A percentile compares a stretch with the other conserved stretches of the same genome.
phyloP scores from a whole-genome alignment of 1,140 invertebrate genomes.

The Ditylenchus dipsaci region DNA sequence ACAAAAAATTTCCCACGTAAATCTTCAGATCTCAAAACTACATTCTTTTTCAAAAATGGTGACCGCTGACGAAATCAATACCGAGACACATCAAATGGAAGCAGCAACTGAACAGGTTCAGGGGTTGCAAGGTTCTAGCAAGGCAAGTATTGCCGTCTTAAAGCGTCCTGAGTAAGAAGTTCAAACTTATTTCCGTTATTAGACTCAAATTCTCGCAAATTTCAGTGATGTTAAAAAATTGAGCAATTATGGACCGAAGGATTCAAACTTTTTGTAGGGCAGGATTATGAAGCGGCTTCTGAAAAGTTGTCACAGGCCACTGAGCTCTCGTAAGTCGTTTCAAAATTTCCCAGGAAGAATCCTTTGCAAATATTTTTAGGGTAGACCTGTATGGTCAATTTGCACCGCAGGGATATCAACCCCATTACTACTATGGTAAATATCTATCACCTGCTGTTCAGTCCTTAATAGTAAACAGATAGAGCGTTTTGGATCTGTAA shows the following conservation, averaged over 20 bases:
- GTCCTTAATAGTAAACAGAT: too few species aligned
- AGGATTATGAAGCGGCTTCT: constrained; percentile 15
- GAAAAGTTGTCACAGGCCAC: constrained; percentile 13
- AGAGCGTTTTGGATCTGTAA: too few species aligned
- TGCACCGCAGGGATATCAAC: constrained; percentile 16
- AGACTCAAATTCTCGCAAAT: background rate
- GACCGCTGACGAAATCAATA: too few species aligned
- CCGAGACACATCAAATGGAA: too few species aligned
- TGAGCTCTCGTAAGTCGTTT: constrained; percentile 16
- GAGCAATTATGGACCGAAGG: constrained; percentile 26
- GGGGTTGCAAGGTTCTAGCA: background rate
- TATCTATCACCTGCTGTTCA: too few species aligned
- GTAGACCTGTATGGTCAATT: constrained; percentile 19
- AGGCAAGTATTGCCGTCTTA: background rate
- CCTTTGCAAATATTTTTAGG: constrained; percentile 16
- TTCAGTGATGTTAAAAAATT: constrained; percentile 16
- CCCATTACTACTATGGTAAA: constrained; percentile 20
- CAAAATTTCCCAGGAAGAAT: background rate
- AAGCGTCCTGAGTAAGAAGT: background rate
- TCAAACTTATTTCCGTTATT: background rate
- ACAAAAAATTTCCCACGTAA: too few species aligned
- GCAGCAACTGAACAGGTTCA: background rate
- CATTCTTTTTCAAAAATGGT: too few species aligned
- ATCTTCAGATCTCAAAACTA: too few species aligned
- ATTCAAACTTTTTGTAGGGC: constrained; percentile 1